phyloP scores from a whole-genome alignment of 2,797 vertebrate genomes.

The Cynodonichthys magdalenae region DNA sequence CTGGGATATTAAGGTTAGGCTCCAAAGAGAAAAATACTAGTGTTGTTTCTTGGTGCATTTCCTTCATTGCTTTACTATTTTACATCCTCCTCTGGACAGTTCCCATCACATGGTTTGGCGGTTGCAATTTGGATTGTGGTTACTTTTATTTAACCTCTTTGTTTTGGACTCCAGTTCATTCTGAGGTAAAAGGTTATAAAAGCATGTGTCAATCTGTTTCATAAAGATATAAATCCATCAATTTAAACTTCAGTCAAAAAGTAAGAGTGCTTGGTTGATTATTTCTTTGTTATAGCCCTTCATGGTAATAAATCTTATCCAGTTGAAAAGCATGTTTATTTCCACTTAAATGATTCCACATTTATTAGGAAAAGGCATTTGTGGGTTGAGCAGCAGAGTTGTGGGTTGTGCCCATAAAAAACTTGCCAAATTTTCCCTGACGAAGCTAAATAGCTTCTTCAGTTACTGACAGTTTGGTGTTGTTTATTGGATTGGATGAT shows the following conservation, averaged over 20 bases:
- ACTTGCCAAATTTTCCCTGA: too few relatives aligned
- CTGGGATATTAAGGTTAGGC: slow-evolving; percentile 69
- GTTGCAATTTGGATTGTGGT: slow-evolving; percentile 44
- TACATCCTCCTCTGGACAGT: slow-evolving; percentile 31
- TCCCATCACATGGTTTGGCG: slow-evolving; percentile 51
- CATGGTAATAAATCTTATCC: too few relatives aligned
- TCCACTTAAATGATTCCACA: too few relatives aligned
- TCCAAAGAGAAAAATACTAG: slow-evolving; percentile 62
- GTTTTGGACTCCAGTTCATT: slow-evolving; percentile 46
- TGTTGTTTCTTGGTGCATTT: slow-evolving; percentile 49
- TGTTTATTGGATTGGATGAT: too few relatives aligned
- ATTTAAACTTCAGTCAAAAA: neutral
- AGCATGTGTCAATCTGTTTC: slow-evolving; percentile 30
- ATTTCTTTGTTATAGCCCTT: too few relatives aligned
- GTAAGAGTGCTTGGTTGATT: too few relatives aligned
- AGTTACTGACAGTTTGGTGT: too few relatives aligned
- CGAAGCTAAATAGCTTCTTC: too few relatives aligned
- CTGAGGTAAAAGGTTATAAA: slow-evolving; percentile 58
- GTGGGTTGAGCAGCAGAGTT: too few relatives aligned
- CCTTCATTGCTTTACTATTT: slow-evolving; percentile 34
- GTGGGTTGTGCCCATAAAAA: too few relatives aligned
- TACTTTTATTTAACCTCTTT: slow-evolving; percentile 29
- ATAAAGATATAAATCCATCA: slow-evolving; percentile 11
- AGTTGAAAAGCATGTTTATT: too few relatives aligned
- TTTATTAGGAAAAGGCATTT: too few relatives aligned